Conservation (phyloP, 2,113 vertebrate genomes). For the Oncorhynchus gorbuscha region DNA sequence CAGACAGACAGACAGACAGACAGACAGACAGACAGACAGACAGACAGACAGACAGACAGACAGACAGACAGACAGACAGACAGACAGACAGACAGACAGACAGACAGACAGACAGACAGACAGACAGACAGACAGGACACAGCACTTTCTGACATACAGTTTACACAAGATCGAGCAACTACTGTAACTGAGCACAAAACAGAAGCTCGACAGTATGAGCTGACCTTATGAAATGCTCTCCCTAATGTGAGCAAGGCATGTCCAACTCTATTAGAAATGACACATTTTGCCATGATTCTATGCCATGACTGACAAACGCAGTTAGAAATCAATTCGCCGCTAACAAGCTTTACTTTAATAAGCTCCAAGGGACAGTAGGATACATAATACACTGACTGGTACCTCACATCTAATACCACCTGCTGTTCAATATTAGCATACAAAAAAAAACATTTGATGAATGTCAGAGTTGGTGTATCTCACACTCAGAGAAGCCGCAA, state of each 20-base stretch:
- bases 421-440: not conserved
- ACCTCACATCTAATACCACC: not conserved
- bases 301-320: not conserved
- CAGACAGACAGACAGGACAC: not conserved
- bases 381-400: not conserved
- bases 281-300: not conserved
- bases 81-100: not conserved
- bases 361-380: not conserved
- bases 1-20: too few species aligned
- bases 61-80: not conserved
- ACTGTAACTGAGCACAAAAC: not conserved
- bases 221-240: not conserved
- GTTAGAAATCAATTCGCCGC: not conserved
- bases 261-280: not conserved
- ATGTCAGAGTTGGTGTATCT: not conserved
- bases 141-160: not conserved
- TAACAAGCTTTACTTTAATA: not conserved
- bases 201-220: not conserved
- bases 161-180: not conserved
- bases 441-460: not conserved
- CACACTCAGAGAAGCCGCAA: not conserved
- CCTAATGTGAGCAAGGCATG: not conserved
- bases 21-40: not conserved
- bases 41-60: not conserved
- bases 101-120: not conserved